Evolutionary conservation across 1,140 invertebrate species (phyloP).

Genomic region (Leptinotarsa defecta): DNA sequence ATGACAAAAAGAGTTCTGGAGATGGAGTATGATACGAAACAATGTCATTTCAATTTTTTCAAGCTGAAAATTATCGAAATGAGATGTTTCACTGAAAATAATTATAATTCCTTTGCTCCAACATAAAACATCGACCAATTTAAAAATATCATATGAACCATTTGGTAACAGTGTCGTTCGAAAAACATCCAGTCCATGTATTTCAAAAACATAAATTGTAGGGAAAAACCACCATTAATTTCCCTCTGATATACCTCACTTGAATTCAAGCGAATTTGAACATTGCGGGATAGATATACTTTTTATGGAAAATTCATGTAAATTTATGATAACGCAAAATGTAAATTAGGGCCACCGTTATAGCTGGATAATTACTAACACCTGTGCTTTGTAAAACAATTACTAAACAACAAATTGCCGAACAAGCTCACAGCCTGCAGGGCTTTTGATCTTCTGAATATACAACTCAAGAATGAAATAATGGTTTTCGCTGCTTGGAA

Average conservation of each 20-base stretch:
- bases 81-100: no score
- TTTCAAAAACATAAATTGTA: no score
- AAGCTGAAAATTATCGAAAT: no score
- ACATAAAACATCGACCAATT: no score
- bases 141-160: no score
- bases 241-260: background rate
- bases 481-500: background rate
- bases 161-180: no score
- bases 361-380: constrained; percentile 25
- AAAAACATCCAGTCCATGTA: no score
- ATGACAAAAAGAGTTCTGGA: no score
- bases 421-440: constrained; percentile 19
- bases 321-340: constrained; percentile 19
- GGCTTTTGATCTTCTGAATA: constrained; percentile 20
- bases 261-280: background rate
- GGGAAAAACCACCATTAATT: background rate
- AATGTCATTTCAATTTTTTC: no score
- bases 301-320: constrained; percentile 25
- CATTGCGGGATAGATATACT: constrained; percentile 15
- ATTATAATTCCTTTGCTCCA: no score
- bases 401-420: constrained; percentile 24
- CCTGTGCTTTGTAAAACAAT: constrained; percentile 24
- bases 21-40: no score
- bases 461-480: constrained; percentile 9
- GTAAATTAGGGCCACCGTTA: constrained; percentile 19